Evolutionary conservation across 2,113 vertebrate genomes (phyloP).

Genomic region (Rhinopithecus roxellana): DNA sequence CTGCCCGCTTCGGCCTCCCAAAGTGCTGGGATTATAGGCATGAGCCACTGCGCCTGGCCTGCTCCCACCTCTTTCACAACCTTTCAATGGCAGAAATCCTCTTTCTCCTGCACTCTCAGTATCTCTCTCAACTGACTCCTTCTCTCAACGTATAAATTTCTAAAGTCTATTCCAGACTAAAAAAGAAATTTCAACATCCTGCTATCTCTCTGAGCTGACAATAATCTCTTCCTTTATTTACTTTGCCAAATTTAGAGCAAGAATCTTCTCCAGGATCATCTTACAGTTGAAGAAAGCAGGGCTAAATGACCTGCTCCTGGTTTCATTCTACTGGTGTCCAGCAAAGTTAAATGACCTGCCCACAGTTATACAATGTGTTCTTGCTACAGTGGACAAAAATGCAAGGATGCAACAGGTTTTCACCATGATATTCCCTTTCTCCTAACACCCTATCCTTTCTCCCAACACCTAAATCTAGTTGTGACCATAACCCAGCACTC

Average conservation of each 20-base stretch:
- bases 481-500: not conserved
- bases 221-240: not conserved
- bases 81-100: not conserved
- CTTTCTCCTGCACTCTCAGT: not conserved
- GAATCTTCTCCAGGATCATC: not conserved
- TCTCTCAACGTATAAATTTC: not conserved
- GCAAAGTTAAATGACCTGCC: not conserved
- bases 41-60: no score
- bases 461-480: not conserved
- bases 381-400: not conserved
- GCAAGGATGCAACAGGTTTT: not conserved
- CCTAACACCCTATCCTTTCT: not conserved
- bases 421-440: not conserved
- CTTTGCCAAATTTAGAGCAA: not conserved
- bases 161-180: not conserved
- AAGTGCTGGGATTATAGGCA: no score
- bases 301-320: not conserved
- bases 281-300: not conserved
- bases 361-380: not conserved
- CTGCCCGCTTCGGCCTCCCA: no score
- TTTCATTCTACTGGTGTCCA: not conserved
- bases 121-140: not conserved
- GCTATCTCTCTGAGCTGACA: not conserved
- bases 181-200: conserved; percentile 14
- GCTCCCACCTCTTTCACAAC: not conserved